A percentile compares a stretch with the other conserved stretches of the same genome.
Evolutionary conservation across 53 echinoderm and acorn worm genomes (phyloP).

Genomic region (Antedon mediterranea): DNA sequence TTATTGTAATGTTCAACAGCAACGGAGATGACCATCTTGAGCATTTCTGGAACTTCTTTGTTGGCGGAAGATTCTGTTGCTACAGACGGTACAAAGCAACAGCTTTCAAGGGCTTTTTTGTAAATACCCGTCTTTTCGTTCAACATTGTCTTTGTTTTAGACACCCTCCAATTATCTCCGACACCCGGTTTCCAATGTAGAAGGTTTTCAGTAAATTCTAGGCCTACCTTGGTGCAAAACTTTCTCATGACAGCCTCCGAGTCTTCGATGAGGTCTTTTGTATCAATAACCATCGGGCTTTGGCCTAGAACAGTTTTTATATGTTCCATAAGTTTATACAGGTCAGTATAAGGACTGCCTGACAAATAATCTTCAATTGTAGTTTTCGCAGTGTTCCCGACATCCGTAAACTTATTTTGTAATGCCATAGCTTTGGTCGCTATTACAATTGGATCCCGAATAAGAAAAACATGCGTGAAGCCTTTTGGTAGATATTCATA

Average conservation of each 20-base stretch:
- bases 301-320: neutral
- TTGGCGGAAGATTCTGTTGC: neutral
- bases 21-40: neutral
- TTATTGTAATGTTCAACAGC: neutral
- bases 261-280: conserved; percentile 19
- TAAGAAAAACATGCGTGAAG: neutral
- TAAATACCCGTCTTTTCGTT: neutral
- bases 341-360: neutral
- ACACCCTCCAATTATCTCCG: neutral
- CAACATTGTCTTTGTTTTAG: neutral
- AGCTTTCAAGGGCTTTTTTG: neutral
- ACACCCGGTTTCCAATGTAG: conserved; percentile 20
- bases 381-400: neutral
- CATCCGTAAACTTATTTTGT: neutral
- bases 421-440: neutral
- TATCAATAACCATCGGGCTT: conserved; percentile 21
- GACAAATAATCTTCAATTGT: neutral
- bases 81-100: neutral
- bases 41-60: neutral
- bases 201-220: conserved; percentile 7
- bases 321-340: neutral
- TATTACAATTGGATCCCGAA: neutral
- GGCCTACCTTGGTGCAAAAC: conserved; percentile 15
- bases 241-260: conserved; percentile 8
- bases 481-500: neutral